Evolutionary conservation across 64 coral and sea anemone genomes (phyloP).

Genomic region (Trachythela sp.): DNA sequence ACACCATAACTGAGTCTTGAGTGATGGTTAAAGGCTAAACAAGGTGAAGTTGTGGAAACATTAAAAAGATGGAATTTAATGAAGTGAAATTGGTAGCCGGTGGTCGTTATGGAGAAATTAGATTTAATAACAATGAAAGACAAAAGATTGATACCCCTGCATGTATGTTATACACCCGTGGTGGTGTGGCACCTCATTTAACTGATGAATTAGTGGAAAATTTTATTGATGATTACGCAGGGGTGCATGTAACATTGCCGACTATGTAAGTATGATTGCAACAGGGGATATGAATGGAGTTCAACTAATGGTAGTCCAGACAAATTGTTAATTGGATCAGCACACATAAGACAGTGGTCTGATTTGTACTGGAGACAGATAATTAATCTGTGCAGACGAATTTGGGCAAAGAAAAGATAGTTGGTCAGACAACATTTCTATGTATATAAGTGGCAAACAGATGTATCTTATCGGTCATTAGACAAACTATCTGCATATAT

Average conservation of each 20-base stretch:
- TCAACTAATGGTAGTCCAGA: no score
- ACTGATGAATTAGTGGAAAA: neutral
- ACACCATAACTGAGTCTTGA: neutral
- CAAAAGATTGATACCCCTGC: neutral
- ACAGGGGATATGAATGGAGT: no score
- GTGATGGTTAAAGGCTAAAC: no score
- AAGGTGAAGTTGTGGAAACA: neutral
- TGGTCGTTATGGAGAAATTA: neutral
- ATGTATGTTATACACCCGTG: neutral
- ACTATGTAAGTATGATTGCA: neutral
- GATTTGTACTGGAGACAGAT: neutral
- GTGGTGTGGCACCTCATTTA: slow-evolving; percentile 5
- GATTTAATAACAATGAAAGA: neutral
- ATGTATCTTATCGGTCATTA: no score
- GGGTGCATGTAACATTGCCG: neutral
- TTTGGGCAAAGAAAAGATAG: neutral
- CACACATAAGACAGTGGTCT: neutral
- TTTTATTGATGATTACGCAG: neutral
- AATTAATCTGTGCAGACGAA: neutral
- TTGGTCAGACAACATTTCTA: no score
- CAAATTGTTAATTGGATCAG: no score
- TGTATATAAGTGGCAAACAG: no score
- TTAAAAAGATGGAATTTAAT: neutral
- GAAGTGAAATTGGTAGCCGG: neutral
- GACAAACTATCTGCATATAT: no score